A percentile compares a stretch with the other conserved stretches of the same genome.
These are phyloP conservation scores for Garra rufa DNA, from an alignment of 2,113 vertebrate species.

Conservation along the genomic window DNA sequence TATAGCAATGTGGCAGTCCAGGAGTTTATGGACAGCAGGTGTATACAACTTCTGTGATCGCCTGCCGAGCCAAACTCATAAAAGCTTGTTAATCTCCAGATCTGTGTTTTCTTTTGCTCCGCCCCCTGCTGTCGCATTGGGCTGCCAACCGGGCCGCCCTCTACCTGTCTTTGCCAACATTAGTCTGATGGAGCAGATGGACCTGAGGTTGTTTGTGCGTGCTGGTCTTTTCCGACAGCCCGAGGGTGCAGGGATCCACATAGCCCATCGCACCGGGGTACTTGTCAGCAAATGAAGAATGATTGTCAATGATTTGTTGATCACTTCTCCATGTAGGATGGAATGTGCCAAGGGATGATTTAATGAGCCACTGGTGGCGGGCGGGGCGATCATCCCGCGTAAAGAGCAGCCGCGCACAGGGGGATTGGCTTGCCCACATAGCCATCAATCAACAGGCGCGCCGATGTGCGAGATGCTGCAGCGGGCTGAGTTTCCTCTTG, in stretches of 20 bases:
- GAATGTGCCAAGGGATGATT: slow-evolving; percentile 38
- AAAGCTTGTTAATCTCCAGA: slow-evolving; percentile 68
- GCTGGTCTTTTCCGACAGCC: not conserved
- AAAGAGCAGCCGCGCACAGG: slow-evolving; percentile 59
- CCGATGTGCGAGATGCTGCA: slow-evolving; percentile 7
- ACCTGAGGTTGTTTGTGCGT: slow-evolving; percentile 56
- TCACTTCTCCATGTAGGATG: slow-evolving; percentile 21
- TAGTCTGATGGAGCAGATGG: slow-evolving; percentile 52
- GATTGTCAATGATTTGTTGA: slow-evolving; percentile 38
- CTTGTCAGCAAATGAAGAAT: slow-evolving; percentile 28
- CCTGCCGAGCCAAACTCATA: slow-evolving; percentile 31
- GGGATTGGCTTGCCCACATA: slow-evolving; percentile 63
- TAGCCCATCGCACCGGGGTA: not conserved
- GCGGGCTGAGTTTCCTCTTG: not conserved
- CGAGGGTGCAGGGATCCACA: not conserved
- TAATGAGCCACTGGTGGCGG: slow-evolving; percentile 35
- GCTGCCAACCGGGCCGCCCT: slow-evolving; percentile 59
- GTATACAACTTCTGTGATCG: slow-evolving; percentile 35
- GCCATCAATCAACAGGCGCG: slow-evolving; percentile 66
- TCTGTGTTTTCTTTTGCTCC: slow-evolving; percentile 57
- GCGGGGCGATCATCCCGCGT: slow-evolving; percentile 62
- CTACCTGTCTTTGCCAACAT: slow-evolving; percentile 68
- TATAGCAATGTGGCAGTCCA: not conserved
- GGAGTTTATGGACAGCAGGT: slow-evolving; percentile 37
- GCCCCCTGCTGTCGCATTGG: slow-evolving; percentile 61